Conservation (phyloP, 2,113 vertebrate genomes). For the Ceyx melanurus region DNA sequence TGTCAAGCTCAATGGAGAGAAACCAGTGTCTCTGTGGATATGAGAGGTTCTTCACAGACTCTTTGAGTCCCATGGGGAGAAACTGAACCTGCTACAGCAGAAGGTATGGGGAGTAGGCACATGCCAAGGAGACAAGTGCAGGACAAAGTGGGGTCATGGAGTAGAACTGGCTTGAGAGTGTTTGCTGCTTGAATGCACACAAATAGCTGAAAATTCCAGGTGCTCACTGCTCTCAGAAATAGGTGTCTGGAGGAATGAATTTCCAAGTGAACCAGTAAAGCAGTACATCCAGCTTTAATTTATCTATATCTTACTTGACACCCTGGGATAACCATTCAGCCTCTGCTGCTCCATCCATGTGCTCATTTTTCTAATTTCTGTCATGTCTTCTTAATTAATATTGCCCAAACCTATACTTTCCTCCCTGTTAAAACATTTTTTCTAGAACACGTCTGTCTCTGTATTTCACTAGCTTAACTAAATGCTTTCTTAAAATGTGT, state of each 20-base stretch:
- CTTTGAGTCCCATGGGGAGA: neutral
- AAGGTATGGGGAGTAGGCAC: neutral
- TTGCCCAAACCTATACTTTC: neutral
- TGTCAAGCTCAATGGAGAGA: neutral
- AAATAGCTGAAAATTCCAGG: neutral
- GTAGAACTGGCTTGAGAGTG: neutral
- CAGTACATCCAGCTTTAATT: constrained; percentile 8
- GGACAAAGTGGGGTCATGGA: neutral
- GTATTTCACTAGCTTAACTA: neutral
- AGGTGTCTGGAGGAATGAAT: neutral
- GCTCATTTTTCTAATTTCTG: constrained; percentile 25
- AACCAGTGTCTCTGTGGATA: neutral
- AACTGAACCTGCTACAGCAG: neutral
- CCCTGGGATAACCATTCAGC: neutral
- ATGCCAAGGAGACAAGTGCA: neutral
- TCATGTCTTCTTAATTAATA: constrained; percentile 34
- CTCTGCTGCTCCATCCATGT: neutral
- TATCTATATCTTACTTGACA: constrained; percentile 18
- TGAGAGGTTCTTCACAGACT: neutral
- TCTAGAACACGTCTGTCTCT: neutral
- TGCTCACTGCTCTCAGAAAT: neutral
- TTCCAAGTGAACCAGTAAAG: neutral
- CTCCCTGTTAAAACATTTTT: constrained; percentile 9
- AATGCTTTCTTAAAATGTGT: neutral
- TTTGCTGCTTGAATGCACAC: neutral